Evolutionary conservation across 2,797 vertebrate genomes (phyloP).

Genomic region (Amniataba percoides): DNA sequence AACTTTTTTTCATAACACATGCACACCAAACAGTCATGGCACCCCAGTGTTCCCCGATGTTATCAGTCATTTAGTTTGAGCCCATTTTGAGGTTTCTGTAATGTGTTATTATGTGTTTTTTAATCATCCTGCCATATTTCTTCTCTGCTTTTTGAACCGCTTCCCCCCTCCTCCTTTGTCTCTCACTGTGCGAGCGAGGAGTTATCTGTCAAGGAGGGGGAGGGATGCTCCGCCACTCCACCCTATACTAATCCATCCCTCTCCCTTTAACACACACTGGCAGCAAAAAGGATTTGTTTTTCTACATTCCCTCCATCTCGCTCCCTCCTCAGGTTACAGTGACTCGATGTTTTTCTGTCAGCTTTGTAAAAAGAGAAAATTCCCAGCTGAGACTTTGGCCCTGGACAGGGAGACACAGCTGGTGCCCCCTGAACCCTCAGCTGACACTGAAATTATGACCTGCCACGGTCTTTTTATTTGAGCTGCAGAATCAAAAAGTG

Average conservation of each 20-base stretch:
- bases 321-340: slow-evolving; percentile 67
- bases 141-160: slow-evolving; percentile 17
- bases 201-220: slow-evolving; percentile 37
- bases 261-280: slow-evolving; percentile 60
- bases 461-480: slow-evolving; percentile 39
- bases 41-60: neutral
- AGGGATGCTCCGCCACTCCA: slow-evolving; percentile 22
- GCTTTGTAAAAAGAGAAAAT: slow-evolving; percentile 52
- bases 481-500: slow-evolving; percentile 30
- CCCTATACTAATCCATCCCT: slow-evolving; percentile 52
- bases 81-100: slow-evolving; percentile 18
- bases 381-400: slow-evolving; percentile 62
- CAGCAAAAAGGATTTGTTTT: slow-evolving; percentile 71
- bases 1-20: neutral
- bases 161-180: slow-evolving; percentile 17
- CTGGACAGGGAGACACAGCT: slow-evolving; percentile 65
- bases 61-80: slow-evolving; percentile 31
- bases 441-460: slow-evolving; percentile 53
- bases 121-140: slow-evolving; percentile 12
- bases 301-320: slow-evolving; percentile 30
- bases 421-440: slow-evolving; percentile 44
- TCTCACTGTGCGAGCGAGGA: slow-evolving; percentile 4
- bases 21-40: neutral
- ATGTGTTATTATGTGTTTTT: slow-evolving; percentile 22
- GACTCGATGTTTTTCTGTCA: slow-evolving; percentile 65